A percentile compares a stretch with the other conserved stretches of the same genome.
These are phyloP conservation scores for Nothobranchius kuhntae DNA, from an alignment of 2,113 vertebrate genomes.

Conservation along the genomic window DNA sequence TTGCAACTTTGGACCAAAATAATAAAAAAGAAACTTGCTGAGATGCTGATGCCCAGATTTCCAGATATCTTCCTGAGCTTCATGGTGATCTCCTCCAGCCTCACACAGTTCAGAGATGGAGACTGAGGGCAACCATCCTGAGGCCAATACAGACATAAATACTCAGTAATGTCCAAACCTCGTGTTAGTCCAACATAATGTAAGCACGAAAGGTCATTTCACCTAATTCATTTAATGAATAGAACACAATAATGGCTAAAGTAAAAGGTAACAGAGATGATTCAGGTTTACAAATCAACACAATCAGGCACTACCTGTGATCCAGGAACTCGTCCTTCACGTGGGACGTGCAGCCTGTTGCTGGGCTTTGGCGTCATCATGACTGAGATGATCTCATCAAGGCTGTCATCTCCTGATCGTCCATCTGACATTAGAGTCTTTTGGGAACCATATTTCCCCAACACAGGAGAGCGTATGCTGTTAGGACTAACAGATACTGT, in stretches of 20 bases:
- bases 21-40: conserved; percentile 75
- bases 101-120: conserved; percentile 57
- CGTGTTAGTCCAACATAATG: not conserved
- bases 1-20: not conserved
- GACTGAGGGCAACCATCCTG: conserved; percentile 68
- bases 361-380: conserved; percentile 69
- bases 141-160: conserved; percentile 1
- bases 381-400: conserved; percentile 69
- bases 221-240: too few species aligned
- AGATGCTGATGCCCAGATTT: conserved; percentile 87
- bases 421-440: conserved; percentile 41
- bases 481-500: conserved; percentile 43
- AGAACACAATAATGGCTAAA: too few species aligned
- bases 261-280: too few species aligned
- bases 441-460: conserved; percentile 59
- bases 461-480: conserved; percentile 28
- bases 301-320: conserved; percentile 69
- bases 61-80: conserved; percentile 85
- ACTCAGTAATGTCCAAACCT: not conserved
- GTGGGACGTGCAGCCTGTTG: conserved; percentile 62
- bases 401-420: conserved; percentile 56
- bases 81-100: conserved; percentile 75
- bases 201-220: not conserved
- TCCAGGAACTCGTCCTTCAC: conserved; percentile 58
- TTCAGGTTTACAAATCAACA: too few species aligned